Base-by-base conservation (phyloP, 2,888 invertebrate genomes). In the Yponomeuta malinellus region DNA sequence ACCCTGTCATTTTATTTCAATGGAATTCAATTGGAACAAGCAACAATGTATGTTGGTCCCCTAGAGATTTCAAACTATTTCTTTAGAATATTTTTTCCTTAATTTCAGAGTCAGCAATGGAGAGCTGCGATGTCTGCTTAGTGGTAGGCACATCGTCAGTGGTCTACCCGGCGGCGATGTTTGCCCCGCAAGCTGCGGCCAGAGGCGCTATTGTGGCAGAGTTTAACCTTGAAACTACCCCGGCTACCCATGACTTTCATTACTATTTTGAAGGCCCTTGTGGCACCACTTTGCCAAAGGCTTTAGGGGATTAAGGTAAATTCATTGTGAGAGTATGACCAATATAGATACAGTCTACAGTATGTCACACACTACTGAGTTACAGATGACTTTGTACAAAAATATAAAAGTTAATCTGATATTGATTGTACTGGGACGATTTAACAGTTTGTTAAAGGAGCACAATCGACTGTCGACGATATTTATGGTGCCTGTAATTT, bases 101-200 rank as follows among this genome's bases (percentile, higher is more conserved):
- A 10, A 66, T 70, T 73, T 64, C 83, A 95, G 95, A 93, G 72
- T 81, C 90, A 48, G 94, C 94, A 72, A 92, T 97, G 78, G 90
- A 94, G 65, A 84, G 84, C 0, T 97, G 97, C 83, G 97, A 97
- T 78, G 86, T 96, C 2, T 97, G 96, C 79, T 85, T 97, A 63
- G 95, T 97, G 23, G 95, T 97, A 69, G 97, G 98, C 6, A 97
- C 97, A 15, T 97, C 97, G 0, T 96, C 97, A 0, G 94, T 96
- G 0, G 97, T 97, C 2, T 97, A 97, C 83, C 97, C 97, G 0
- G 97, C 97, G 0, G 96, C 97, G 6, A 95, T 96, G 95, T 97
- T 97, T 88, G 97, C 97, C 0, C 97, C 97, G 0, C 90, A 93
- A 77, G 95, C 96, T 0, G 96, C 96, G 0, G 87, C 91, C 0